These are phyloP conservation scores for Erithacus rubecula DNA, from an alignment of 2,797 vertebrate genomes.

Conservation along the genomic window DNA sequence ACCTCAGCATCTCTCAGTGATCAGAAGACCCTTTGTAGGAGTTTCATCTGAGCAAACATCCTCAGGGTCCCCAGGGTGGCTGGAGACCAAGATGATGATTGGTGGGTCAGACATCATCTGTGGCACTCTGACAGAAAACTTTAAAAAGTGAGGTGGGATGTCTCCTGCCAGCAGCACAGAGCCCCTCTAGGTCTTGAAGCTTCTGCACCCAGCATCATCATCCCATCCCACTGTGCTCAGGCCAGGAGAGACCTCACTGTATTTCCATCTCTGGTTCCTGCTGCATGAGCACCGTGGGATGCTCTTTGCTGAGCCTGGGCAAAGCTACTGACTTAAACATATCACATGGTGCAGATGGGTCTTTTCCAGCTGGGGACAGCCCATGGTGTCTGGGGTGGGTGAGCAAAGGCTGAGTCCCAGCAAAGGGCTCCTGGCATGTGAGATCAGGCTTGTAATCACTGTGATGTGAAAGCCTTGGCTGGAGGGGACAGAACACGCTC, in stretches of 20 bases:
- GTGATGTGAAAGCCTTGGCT: neutral
- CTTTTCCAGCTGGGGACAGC: neutral
- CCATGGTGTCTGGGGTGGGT: rapidly evolving
- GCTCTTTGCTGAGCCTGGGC: neutral
- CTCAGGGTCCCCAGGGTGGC: neutral
- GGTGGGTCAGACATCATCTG: neutral
- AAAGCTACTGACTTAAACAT: neutral
- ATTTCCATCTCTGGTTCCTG: neutral
- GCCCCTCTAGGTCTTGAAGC: neutral
- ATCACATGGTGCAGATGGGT: rapidly evolving
- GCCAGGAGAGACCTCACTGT: neutral
- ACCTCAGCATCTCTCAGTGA: neutral
- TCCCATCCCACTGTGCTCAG: neutral
- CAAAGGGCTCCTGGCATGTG: rapidly evolving
- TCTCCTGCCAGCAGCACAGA: neutral
- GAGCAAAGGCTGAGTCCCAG: neutral
- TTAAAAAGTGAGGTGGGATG: neutral
- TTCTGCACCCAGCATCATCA: neutral
- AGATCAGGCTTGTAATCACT: neutral
- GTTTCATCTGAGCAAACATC: neutral
- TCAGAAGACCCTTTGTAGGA: neutral
- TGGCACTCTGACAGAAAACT: neutral
- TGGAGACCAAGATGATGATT: neutral
- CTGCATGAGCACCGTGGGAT: neutral
- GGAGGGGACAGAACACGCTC: neutral